These are phyloP conservation scores for Peucedramus taeniatus DNA, from an alignment of 2,113 vertebrate species.

Conservation along the genomic window DNA sequence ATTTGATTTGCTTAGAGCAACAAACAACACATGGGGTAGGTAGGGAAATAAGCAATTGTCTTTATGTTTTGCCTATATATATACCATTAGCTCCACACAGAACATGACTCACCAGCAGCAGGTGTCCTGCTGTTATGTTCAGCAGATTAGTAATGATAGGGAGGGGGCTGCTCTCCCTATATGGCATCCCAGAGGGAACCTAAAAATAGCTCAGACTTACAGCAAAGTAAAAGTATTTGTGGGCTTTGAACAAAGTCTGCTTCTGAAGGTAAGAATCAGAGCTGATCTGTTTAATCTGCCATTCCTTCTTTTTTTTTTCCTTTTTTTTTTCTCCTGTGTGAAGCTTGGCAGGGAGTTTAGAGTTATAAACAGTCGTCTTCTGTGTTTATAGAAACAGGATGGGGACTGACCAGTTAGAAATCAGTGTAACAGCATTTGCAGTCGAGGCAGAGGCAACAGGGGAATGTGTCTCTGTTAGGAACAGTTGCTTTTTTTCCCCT, in stretches of 20 bases:
- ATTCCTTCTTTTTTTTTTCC: neutral
- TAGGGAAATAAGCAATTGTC: constrained; percentile 11
- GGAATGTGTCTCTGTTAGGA: neutral
- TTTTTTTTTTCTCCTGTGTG: fast-evolving
- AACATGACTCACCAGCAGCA: constrained; percentile 62
- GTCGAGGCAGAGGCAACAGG: neutral
- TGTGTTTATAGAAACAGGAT: neutral
- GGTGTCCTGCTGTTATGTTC: constrained; percentile 44
- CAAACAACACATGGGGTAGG: neutral
- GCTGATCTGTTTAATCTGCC: constrained; percentile 30
- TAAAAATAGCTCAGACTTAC: constrained; percentile 59
- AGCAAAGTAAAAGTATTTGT: constrained; percentile 29
- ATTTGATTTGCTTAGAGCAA: neutral
- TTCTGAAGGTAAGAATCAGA: constrained; percentile 58
- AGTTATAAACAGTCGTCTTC: neutral
- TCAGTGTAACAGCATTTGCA: neutral
- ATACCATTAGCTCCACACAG: constrained; percentile 1
- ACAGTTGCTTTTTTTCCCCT: neutral
- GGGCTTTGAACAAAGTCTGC: constrained; percentile 30
- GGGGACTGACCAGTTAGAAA: constrained; percentile 12
- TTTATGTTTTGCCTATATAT: constrained; percentile 14
- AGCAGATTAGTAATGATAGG: constrained; percentile 35
- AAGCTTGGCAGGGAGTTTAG: neutral
- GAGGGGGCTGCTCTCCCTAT: constrained; percentile 42
- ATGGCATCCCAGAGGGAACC: constrained; percentile 36